A percentile compares a stretch with the other conserved stretches of the same genome.
phyloP scores from a whole-genome alignment of 2,797 vertebrate species.

The Lepilemur septentrionalis region DNA sequence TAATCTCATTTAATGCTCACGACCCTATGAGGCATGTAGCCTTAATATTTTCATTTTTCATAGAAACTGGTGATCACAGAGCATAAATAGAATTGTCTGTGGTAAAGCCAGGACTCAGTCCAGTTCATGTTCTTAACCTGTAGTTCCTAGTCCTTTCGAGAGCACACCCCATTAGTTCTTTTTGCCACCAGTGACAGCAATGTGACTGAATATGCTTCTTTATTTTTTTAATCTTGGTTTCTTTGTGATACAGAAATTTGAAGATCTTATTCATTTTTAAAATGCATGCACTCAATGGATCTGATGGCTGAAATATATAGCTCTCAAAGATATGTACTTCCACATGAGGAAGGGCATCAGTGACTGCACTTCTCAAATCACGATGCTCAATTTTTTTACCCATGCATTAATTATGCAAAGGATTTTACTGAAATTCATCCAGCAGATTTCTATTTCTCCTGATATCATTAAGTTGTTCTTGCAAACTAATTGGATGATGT shows the following conservation, averaged over 20 bases:
- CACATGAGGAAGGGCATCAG: not conserved
- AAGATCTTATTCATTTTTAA: conserved; percentile 17
- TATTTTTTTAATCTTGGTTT: not conserved
- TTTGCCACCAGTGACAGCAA: not conserved
- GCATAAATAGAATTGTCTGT: not conserved
- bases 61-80: conserved; percentile 1
- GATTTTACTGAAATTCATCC: conserved; percentile 57
- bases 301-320: not conserved
- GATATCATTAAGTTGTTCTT: conserved; percentile 46
- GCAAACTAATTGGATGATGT: conserved; percentile 12
- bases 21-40: not conserved
- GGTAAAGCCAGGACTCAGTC: not conserved
- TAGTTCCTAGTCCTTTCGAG: not conserved
- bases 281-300: not conserved
- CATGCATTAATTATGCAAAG: conserved; percentile 35
- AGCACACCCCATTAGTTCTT: not conserved
- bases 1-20: not conserved
- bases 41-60: conserved; percentile 22
- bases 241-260: conserved; percentile 1
- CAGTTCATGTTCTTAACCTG: not conserved
- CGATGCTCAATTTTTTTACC: not conserved
- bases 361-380: conserved; percentile 13
- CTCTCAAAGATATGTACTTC: not conserved
- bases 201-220: not conserved
- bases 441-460: conserved; percentile 34